Evolutionary conservation across 2,888 invertebrate genomes (phyloP).

Genomic region (Andricus curvator): DNA sequence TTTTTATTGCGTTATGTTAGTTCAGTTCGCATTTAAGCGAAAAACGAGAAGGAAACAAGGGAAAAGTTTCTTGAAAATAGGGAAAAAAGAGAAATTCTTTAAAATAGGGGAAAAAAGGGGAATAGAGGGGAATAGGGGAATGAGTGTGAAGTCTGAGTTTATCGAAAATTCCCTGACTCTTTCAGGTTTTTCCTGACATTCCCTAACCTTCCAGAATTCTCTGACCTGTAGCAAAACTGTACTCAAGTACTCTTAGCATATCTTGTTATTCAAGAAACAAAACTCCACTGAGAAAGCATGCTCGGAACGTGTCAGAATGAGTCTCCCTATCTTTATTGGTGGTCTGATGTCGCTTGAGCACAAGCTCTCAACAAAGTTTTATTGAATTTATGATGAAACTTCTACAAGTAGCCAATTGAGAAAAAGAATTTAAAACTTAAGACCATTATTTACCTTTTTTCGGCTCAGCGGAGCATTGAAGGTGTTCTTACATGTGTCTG

Average conservation of each 20-base stretch:
- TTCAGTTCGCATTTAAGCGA: too few species aligned
- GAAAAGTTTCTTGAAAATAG: too few species aligned
- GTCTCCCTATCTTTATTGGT: conserved; percentile 16
- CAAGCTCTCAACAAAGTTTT: conserved; percentile 12
- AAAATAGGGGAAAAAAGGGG: too few species aligned
- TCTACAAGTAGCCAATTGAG: conserved; percentile 19
- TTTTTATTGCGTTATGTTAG: too few species aligned
- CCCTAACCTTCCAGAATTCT: too few species aligned
- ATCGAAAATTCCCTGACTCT: too few species aligned
- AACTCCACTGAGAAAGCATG: neutral
- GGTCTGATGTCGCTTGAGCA: conserved; percentile 2
- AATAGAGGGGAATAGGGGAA: too few species aligned
- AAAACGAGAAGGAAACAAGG: too few species aligned
- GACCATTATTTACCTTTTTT: conserved; percentile 17
- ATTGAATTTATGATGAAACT: conserved; percentile 26
- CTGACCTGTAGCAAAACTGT: too few species aligned
- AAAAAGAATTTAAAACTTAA: conserved; percentile 18
- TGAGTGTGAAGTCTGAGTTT: too few species aligned
- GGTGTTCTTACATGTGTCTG: conserved; percentile 15
- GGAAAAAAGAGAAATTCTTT: too few species aligned
- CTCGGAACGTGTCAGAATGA: neutral
- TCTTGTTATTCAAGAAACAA: conserved; percentile 4
- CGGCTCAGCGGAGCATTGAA: neutral
- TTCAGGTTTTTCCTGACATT: too few species aligned
- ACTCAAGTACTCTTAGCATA: neutral